Evolutionary conservation across 2,888 invertebrate genomes (phyloP).

Genomic region (Drymonia ruficornis): DNA sequence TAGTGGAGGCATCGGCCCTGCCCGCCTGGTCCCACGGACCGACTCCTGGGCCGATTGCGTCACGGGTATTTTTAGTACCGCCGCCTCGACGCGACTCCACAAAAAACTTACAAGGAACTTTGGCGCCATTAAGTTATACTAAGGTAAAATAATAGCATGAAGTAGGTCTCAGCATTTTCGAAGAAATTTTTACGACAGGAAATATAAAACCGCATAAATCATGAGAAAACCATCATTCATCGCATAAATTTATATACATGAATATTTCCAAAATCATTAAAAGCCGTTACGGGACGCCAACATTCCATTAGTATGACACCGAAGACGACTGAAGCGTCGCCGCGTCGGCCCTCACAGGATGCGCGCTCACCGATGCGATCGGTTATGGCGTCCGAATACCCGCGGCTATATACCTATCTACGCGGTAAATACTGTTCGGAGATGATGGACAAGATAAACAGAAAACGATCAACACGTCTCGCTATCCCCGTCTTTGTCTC

Average conservation of each 20-base stretch:
- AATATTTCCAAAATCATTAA: slow-evolving; percentile 6
- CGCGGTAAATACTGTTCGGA: slow-evolving; percentile 64
- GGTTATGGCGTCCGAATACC: slow-evolving; percentile 64
- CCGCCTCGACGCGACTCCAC: slow-evolving; percentile 64
- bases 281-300: slow-evolving; percentile 30
- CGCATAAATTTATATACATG: neutral
- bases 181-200: slow-evolving; percentile 6
- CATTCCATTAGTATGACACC: slow-evolving; percentile 43
- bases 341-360: slow-evolving; percentile 63
- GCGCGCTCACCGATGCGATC: slow-evolving; percentile 69
- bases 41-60: slow-evolving; percentile 60
- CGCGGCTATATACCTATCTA: slow-evolving; percentile 54
- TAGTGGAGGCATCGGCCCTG: slow-evolving; percentile 42
- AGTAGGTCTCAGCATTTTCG: neutral
- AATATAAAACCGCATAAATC: neutral
- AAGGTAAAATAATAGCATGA: slow-evolving; percentile 42
- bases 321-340: slow-evolving; percentile 44
- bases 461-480: slow-evolving; percentile 58
- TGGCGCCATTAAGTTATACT: slow-evolving; percentile 68
- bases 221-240: slow-evolving; percentile 2
- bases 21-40: slow-evolving; percentile 61
- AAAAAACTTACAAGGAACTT: slow-evolving; percentile 72
- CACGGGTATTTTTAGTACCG: slow-evolving; percentile 77
- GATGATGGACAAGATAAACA: slow-evolving; percentile 81
- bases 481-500: slow-evolving; percentile 60